Percentiles rank a stretch among this genome's conserved stretches.
Conservation (phyloP, 2,113 vertebrate species). For the Sminthopsis crassicaudata region DNA sequence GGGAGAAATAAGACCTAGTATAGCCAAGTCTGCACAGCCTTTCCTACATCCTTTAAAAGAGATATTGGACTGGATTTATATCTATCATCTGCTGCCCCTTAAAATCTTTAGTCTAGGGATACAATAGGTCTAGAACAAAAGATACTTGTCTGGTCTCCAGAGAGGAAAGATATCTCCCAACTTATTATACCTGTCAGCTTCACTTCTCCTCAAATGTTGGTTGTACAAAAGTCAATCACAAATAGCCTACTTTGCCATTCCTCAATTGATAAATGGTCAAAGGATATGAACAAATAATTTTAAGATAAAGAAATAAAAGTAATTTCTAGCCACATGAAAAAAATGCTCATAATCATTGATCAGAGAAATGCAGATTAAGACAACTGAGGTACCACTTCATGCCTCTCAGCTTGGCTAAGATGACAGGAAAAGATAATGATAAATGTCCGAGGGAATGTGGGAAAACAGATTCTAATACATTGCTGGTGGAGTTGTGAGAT, state of each 20-base stretch:
- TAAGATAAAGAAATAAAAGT: too few relatives aligned
- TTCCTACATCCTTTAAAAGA: neutral
- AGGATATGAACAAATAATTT: too few relatives aligned
- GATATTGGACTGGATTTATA: neutral
- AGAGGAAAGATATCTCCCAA: neutral
- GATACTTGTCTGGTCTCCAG: neutral
- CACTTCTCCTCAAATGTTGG: neutral
- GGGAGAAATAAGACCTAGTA: neutral
- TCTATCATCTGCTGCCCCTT: neutral
- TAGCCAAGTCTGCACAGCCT: neutral
- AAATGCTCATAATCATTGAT: too few relatives aligned
- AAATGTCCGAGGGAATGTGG: too few relatives aligned
- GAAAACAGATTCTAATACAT: too few relatives aligned
- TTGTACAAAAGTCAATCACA: neutral
- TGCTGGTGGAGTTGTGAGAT: too few relatives aligned
- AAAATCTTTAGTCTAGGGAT: neutral
- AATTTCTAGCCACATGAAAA: too few relatives aligned
- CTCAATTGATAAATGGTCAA: too few relatives aligned
- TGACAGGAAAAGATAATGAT: too few relatives aligned
- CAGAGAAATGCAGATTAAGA: too few relatives aligned
- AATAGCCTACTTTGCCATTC: neutral
- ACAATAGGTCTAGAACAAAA: neutral
- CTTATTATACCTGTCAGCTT: neutral
- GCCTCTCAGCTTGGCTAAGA: too few relatives aligned
- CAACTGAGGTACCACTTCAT: too few relatives aligned